Evolutionary conservation across 1,140 invertebrate species (phyloP), one percentile per base, ranked within the genome.

Genomic region (Bombus breviceps): DNA sequence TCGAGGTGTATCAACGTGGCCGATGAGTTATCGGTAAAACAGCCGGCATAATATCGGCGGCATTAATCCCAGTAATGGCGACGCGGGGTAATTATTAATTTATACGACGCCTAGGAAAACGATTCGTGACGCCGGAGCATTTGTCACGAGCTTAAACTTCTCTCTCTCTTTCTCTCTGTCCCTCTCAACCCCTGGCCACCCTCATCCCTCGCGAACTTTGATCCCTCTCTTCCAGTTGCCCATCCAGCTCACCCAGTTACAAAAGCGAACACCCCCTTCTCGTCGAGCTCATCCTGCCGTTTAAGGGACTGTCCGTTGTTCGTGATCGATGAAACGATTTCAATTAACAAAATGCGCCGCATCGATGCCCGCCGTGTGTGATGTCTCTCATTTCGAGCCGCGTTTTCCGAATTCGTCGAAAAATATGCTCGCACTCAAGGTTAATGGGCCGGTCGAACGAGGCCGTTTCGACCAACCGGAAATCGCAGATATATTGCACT

Each of bases 1-100:
- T 83, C 80, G 57, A 28, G 59, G 71, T 81, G 78, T 90, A 87
- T 90, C 88, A 88, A 84, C 76, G 81, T 86, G 10, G 53, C 73
- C 86, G 89, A 81, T 90, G 86, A 90, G 87, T 92, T 91, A 92
- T 91, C 83, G 86, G 86, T 74, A 88, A 91, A 92, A 92, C 88
- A 91, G 76, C 64, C 66, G 80, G 88, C 88, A 89, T 89, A 90
- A 92, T 93, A 89, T 91, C 86, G 68, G 47, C 82, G 75, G 87
- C 86, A 93, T 93, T 93, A 93, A 93, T 93, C 91, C 91, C 88
- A 43, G 89, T 93, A 93, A 93, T 93, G 89, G 92, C 87, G 88
- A 66, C 82, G 66, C 68, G 53, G 68, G 82, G 88, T 93, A 92
- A 92, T 93, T 93, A 92, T 93, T 93, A 93, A 93, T 93, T 93